phyloP scores from a whole-genome alignment of 2,797 vertebrate species.

The Hapalemur alaotrensis region DNA sequence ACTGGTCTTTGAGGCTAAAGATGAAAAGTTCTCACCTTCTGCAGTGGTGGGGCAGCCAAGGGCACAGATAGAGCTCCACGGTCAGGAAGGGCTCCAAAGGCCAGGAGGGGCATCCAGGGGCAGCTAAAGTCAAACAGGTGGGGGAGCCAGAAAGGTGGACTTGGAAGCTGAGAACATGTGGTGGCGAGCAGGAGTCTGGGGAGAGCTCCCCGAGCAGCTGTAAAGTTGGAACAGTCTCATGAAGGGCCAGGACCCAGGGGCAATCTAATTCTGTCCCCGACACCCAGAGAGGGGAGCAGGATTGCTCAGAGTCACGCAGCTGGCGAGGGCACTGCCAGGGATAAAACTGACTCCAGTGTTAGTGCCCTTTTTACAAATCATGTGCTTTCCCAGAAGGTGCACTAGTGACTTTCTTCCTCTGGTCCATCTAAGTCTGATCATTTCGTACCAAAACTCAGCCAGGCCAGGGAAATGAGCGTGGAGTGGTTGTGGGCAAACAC shows the following conservation, averaged over 20 bases:
- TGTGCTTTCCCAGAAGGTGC: neutral
- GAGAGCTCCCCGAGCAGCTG: neutral
- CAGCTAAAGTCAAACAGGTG: neutral
- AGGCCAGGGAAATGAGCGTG: neutral
- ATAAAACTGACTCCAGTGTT: neutral
- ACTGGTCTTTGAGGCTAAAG: neutral
- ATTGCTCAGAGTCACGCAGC: neutral
- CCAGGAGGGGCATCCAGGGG: neutral
- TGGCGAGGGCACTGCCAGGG: rapidly evolving
- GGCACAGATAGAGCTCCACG: neutral
- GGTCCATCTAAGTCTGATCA: neutral
- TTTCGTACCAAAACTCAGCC: neutral
- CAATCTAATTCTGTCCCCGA: neutral
- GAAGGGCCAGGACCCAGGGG: neutral
- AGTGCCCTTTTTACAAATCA: neutral
- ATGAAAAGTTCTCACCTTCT: neutral
- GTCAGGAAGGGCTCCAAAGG: neutral
- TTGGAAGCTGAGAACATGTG: neutral
- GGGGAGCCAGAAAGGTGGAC: neutral
- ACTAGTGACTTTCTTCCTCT: neutral
- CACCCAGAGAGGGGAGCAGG: neutral
- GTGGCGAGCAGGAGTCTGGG: neutral
- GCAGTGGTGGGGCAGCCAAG: neutral
- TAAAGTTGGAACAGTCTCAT: neutral
- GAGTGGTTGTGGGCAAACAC: neutral